phyloP scores from a whole-genome alignment of 2,888 invertebrate species.

The Exocentrus adspersus region DNA sequence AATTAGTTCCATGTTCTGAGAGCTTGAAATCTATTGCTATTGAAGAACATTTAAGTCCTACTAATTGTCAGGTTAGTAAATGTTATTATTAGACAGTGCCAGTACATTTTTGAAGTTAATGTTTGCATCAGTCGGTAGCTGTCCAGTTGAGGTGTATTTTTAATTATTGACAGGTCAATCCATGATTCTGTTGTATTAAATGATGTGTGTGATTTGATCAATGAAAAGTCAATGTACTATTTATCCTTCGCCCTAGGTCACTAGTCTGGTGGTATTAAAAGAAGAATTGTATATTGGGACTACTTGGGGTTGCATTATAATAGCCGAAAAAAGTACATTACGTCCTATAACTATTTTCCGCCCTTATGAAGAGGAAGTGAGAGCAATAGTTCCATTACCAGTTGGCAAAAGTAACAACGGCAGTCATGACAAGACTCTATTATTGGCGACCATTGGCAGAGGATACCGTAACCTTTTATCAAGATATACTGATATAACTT shows the following conservation, averaged over 20 bases:
- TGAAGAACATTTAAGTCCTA: slow-evolving; percentile 84
- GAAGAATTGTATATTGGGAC: slow-evolving; percentile 90
- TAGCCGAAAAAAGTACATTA: slow-evolving; percentile 83
- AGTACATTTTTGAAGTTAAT: no score
- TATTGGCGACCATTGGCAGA: slow-evolving; percentile 82
- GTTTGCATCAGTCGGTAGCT: no score
- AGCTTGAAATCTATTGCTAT: slow-evolving; percentile 90
- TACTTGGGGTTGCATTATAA: slow-evolving; percentile 93
- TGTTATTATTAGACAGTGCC: slow-evolving; percentile 1
- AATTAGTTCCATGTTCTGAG: slow-evolving; percentile 91
- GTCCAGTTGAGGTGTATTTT: no score
- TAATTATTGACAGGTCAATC: no score
- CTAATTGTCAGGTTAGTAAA: slow-evolving; percentile 74
- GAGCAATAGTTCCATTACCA: slow-evolving; percentile 71
- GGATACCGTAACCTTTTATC: slow-evolving; percentile 84
- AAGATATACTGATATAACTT: slow-evolving; percentile 69
- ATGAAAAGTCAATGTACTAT: no score
- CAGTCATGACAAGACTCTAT: slow-evolving; percentile 63
- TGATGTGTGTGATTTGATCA: no score
- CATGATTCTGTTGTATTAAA: no score
- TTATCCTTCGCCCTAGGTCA: slow-evolving; percentile 69
- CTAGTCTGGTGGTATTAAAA: slow-evolving; percentile 74
- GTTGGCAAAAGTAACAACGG: slow-evolving; percentile 58
- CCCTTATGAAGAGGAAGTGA: slow-evolving; percentile 85
- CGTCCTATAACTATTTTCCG: slow-evolving; percentile 92